Evolutionary conservation across 2,797 vertebrate genomes (phyloP).

Genomic region (Mormyrus hasselquistii): DNA sequence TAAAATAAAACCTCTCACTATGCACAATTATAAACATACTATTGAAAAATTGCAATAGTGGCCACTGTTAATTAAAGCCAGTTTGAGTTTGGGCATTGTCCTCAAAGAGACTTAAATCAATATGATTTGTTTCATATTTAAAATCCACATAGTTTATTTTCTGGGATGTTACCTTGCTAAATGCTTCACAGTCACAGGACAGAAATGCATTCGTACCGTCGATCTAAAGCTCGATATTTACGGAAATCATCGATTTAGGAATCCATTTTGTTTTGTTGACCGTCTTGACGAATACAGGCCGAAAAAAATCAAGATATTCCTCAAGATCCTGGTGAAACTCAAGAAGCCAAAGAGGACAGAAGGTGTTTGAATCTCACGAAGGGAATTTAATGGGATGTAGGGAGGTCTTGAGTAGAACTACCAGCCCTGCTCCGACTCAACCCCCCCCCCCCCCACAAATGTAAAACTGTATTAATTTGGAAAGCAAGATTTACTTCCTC

Average conservation of each 20-base stretch:
- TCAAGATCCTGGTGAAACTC: not conserved
- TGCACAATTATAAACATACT: constrained; percentile 15
- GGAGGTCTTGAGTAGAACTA: not conserved
- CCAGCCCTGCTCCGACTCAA: not conserved
- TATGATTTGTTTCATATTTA: not conserved
- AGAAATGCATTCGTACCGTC: not conserved
- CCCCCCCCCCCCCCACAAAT: not conserved
- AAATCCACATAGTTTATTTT: constrained; percentile 16
- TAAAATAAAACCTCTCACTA: constrained; percentile 14
- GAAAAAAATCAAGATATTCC: not conserved
- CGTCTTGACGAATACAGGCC: not conserved
- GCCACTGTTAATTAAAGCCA: constrained; percentile 3
- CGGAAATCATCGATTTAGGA: not conserved
- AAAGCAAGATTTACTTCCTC: not conserved
- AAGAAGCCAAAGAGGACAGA: not conserved
- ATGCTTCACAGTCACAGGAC: not conserved
- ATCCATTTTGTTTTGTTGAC: not conserved
- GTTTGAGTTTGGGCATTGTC: not conserved
- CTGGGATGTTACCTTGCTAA: not conserved
- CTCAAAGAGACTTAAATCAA: constrained; percentile 5
- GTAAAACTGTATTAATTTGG: not conserved
- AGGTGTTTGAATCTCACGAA: not conserved
- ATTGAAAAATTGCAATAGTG: constrained; percentile 12
- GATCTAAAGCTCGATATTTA: not conserved
- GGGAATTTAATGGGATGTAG: not conserved